Base-by-base conservation (phyloP, 1,140 invertebrate species). In the Listronotus oregonensis region DNA sequence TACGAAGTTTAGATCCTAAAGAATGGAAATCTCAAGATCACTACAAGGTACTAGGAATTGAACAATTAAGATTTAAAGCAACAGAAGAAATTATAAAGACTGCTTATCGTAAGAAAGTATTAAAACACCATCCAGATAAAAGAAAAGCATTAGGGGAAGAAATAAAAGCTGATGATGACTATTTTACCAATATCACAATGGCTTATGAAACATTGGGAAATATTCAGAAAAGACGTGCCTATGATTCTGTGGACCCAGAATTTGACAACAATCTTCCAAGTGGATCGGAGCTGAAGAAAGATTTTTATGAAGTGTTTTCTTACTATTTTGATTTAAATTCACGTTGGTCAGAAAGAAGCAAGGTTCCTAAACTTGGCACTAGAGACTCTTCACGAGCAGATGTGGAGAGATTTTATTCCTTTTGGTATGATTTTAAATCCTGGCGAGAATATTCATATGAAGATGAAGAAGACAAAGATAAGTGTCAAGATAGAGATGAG, bases 371-470 rank as follows among this genome's bases (percentile, higher is more conserved):
- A 64, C 81, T 99, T 47, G 97, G 96, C 34, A 87, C 89, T 76
- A 82, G 87, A 9, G 81, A 89, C 58, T 87, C 87, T 46, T 79
- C 85, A 0, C 81, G 91, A 47, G 85, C 89, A 61, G 85, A 90
- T 73, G 92, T 95, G 0, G 92, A 97, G 75, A 84, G 84, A 40
- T 95, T 95, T 81, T 95, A 95, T 77, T 86, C 88, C 40, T 94
- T 94, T 80, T 97, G 96, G 95, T 98, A 98, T 79, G 88, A 95
- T 69, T 99, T 98, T 82, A 95, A 98, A 71, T 99, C 97, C 0
- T 99, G 97, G 97, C 84, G 97, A 68, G 97, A 99, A 75, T 99
- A 92, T 83, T 99, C 96, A n/a, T 99, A 99, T 79, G 80, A 98
- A 60, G 97, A 99, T 80, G 96, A 98, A 81, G 97, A 99, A 78